phyloP scores from a whole-genome alignment of 2,888 invertebrate genomes.

The Drosophila tripunctata region DNA sequence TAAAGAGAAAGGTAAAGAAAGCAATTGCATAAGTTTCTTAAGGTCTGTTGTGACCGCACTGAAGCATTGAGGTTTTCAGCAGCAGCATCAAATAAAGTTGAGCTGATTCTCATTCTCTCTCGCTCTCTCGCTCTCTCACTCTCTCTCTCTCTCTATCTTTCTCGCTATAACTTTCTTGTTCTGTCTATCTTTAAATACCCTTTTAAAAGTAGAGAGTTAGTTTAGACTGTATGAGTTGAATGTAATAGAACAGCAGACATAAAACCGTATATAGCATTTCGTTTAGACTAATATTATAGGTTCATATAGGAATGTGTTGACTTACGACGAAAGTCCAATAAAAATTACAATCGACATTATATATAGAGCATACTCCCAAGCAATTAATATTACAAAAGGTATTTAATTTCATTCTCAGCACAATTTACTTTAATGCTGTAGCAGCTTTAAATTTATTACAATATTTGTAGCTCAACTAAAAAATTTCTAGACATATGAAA shows the following conservation, averaged over 20 bases:
- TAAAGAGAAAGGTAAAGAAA: conserved; percentile 8
- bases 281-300: too few species aligned
- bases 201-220: neutral
- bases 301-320: too few species aligned
- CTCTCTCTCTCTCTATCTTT: neutral
- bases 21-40: conserved; percentile 58
- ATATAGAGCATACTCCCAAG: neutral
- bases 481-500: too few species aligned
- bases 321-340: neutral
- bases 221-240: neutral
- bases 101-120: conserved; percentile 7
- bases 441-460: too few species aligned
- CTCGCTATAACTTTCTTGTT: neutral
- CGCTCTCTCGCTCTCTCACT: neutral
- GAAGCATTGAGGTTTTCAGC: conserved; percentile 11
- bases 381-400: neutral
- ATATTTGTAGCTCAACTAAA: too few species aligned
- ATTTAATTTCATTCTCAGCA: neutral
- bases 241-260: neutral
- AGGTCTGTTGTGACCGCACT: conserved; percentile 64
- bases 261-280: too few species aligned
- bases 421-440: neutral
- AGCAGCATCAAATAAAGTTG: conserved; percentile 56
- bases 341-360: neutral
- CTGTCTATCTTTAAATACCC: neutral